Evolutionary conservation across 2,888 invertebrate species (phyloP).

Genomic region (Diploptera punctata): DNA sequence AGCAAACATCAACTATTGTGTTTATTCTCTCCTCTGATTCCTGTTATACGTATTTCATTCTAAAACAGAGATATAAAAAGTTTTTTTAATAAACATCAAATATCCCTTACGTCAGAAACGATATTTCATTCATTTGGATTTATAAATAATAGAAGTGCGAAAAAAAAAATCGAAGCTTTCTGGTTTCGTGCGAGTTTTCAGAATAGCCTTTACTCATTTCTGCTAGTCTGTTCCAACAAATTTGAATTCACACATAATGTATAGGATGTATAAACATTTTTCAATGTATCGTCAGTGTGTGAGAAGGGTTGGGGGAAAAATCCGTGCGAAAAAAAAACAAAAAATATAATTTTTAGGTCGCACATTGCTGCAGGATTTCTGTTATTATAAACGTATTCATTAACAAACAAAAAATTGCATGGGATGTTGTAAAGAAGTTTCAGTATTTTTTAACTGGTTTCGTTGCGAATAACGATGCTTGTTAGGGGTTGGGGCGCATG

Average conservation of each 20-base stretch:
- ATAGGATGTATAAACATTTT: conserved; percentile 30
- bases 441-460: conserved; percentile 43
- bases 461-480: conserved; percentile 51
- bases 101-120: background rate
- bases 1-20: background rate
- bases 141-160: background rate
- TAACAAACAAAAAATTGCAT: conserved; percentile 36
- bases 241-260: no score
- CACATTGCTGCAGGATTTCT: conserved; percentile 30
- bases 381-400: conserved; percentile 43
- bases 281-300: background rate
- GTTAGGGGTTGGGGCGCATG: conserved; percentile 47
- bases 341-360: background rate
- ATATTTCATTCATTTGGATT: background rate
- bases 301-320: background rate
- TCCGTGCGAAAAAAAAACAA: conserved; percentile 16
- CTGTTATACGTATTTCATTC: background rate
- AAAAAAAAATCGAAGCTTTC: no score
- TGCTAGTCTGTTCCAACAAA: no score
- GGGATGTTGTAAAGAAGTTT: conserved; percentile 40
- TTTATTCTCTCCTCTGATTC: background rate
- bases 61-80: background rate
- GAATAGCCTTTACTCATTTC: no score
- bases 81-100: background rate
- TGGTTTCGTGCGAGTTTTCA: no score